Evolutionary conservation across 2,888 invertebrate species (phyloP), one percentile per base, ranked within the genome.

Genomic region (Agriopis leucophaearia): DNA sequence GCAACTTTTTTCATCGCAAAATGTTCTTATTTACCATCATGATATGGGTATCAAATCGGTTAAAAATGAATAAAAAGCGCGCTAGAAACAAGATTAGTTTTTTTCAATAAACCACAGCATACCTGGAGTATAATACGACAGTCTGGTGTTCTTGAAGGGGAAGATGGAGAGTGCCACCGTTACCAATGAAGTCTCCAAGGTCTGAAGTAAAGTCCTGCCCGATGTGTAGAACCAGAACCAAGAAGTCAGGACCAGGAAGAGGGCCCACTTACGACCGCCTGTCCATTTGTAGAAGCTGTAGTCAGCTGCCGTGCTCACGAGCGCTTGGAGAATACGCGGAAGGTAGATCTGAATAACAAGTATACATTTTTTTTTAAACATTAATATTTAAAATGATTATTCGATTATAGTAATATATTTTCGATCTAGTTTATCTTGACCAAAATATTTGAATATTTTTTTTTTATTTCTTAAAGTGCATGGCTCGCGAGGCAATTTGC

Each of bases 141-240:
- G 74, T 56, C 75, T 91, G 75, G 96, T 96, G 94, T 76, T 83
- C 59, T 93, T 88, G 88, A 95, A 95, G 0, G 97, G 97, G 84
- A 96, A 97, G 77, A 96, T 94, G 54, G 97, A 97, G 16, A 99
- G 86, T 0, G 97, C 98, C 72, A 98, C 96, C 0, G 96, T 95
- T 1, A 97, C 97, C 36, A 99, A 88, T 0, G 96, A 95, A 40
- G 97, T 96, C 92, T 99, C 99, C 73, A 97, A 89, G 0, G 97
- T 97, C 85, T 99, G 99, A 44, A 97, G 95, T 56, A 99, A 85
- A 0, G 99, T 99, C 59, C 99, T 95, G 0, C 98, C 96, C 0
- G 96, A 96, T 12, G 97, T 97, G 86, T 98, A 99, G 85, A 98
- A 97, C 95, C 97, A 97, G 88, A 98, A 99, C 97, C 98, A 99